A percentile compares a stretch with the other conserved stretches of the same genome.
Conservation (phyloP, 2,797 vertebrate species). For the Rhinogobio ventralis region DNA sequence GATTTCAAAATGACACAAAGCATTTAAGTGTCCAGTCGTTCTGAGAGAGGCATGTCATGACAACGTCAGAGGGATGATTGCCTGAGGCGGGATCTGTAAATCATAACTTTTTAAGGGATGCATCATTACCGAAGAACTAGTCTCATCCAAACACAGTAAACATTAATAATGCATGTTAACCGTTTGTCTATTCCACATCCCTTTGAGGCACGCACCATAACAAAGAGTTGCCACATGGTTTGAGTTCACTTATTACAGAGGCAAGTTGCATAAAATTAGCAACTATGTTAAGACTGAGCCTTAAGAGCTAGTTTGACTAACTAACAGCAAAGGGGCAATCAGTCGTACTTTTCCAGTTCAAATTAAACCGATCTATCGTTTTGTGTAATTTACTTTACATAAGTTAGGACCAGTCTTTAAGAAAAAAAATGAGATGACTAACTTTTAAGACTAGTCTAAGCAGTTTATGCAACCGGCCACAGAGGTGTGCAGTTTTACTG, state of each 20-base stretch:
- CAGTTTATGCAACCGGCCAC: not conserved
- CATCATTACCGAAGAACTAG: not conserved
- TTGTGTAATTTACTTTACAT: not conserved
- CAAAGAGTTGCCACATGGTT: constrained; percentile 16
- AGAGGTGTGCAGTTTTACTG: too few species aligned
- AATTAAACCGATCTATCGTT: not conserved
- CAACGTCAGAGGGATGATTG: not conserved
- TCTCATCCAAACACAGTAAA: not conserved
- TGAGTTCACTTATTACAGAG: constrained; percentile 2
- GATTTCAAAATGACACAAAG: constrained; percentile 4
- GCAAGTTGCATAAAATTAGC: not conserved
- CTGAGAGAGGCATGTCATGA: constrained; percentile 33
- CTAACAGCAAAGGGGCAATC: not conserved
- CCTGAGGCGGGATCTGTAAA: not conserved
- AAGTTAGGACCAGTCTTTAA: not conserved
- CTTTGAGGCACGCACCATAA: not conserved
- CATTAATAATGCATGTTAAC: constrained; percentile 26
- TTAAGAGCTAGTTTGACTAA: not conserved
- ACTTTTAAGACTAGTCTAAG: not conserved
- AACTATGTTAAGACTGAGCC: not conserved
- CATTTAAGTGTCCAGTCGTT: not conserved
- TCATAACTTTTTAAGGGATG: not conserved
- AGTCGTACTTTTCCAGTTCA: not conserved
- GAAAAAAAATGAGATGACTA: not conserved
- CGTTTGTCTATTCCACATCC: not conserved